Percentiles rank a stretch among this genome's conserved stretches.
Conservation (phyloP, 2,888 invertebrate genomes). For the Trissolcus japonicus region DNA sequence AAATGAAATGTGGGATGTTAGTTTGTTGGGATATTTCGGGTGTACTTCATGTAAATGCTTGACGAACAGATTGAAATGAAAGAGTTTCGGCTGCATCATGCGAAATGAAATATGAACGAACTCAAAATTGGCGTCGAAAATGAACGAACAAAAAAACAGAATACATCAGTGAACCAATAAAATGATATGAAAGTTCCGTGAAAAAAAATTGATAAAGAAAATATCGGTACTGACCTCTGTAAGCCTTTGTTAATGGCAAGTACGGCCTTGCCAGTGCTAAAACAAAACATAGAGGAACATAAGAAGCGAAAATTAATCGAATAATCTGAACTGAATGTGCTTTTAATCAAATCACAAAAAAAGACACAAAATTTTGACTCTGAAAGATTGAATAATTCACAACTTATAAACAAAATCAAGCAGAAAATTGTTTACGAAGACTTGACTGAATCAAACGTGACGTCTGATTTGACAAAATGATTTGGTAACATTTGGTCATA, state of each 20-base stretch:
- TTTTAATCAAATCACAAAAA: conserved; percentile 20
- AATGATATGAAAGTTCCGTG: conserved; percentile 13
- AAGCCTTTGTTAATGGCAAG: conserved; percentile 91
- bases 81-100: conserved; percentile 8
- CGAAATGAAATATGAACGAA: conserved; percentile 6
- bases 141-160: not conserved
- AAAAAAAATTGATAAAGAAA: conserved; percentile 72
- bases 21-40: conserved; percentile 25
- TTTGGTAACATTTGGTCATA: not conserved
- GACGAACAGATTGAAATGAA: conserved; percentile 16
- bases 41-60: conserved; percentile 5
- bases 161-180: not conserved
- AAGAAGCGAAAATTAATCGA: conserved; percentile 71
- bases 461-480: not conserved
- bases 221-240: conserved; percentile 83
- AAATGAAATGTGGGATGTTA: conserved; percentile 44
- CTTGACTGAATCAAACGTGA: not conserved
- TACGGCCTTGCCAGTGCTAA: conserved; percentile 88
- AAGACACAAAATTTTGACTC: not conserved
- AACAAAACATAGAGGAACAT: conserved; percentile 79
- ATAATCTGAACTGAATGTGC: conserved; percentile 64
- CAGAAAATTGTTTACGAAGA: not conserved
- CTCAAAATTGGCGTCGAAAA: too few relatives aligned
- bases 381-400: not conserved
- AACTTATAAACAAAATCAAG: conserved; percentile 1